A percentile compares a stretch with the other conserved stretches of the same genome.
phyloP scores from a whole-genome alignment of 2,888 invertebrate species.

The Drosophila tanythrix region DNA sequence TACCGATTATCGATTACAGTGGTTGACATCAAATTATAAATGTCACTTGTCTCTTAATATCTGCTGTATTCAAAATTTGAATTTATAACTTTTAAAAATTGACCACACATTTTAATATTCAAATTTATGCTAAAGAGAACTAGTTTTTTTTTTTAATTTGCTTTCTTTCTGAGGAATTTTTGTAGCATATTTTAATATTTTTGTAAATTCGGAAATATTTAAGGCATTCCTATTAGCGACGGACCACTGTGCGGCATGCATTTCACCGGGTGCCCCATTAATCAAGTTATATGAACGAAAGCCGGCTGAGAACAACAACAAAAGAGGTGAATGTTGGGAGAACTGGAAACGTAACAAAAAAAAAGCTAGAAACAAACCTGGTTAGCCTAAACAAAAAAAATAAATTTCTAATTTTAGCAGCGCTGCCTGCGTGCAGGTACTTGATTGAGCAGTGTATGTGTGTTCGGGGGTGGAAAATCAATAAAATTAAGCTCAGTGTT shows the following conservation, averaged over 20 bases:
- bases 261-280: conserved; percentile 47
- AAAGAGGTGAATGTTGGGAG: conserved; percentile 3
- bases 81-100: not conserved
- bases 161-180: not conserved
- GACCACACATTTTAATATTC: not conserved
- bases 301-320: conserved; percentile 36
- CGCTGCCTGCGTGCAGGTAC: conserved; percentile 47
- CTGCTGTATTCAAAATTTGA: not conserved
- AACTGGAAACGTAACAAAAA: conserved; percentile 9
- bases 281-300: conserved; percentile 53
- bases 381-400: conserved; percentile 19
- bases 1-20: conserved; percentile 34
- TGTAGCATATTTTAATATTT: not conserved
- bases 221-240: not conserved
- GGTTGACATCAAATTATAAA: not conserved
- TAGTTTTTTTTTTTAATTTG: not conserved
- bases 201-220: not conserved
- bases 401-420: conserved; percentile 63
- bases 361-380: not conserved
- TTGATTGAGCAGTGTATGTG: conserved; percentile 17
- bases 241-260: conserved; percentile 15
- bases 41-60: not conserved
- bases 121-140: not conserved
- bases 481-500: conserved; percentile 72
- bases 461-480: conserved; percentile 65